Percentiles rank a stretch among this genome's conserved stretches.
phyloP scores from a whole-genome alignment of 2,797 vertebrate species.

The Taenioides sp. region DNA sequence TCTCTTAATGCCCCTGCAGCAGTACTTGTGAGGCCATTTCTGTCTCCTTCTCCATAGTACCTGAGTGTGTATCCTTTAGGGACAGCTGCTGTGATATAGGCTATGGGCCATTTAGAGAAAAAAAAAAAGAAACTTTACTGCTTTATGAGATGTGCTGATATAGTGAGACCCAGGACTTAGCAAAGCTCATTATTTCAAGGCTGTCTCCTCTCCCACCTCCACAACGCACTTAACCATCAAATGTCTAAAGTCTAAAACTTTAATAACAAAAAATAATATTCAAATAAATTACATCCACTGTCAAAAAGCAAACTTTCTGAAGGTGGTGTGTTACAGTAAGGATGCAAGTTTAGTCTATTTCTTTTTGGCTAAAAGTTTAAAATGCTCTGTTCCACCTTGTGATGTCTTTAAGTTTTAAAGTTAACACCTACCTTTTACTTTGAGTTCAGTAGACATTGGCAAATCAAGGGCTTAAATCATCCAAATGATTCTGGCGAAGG shows the following conservation, averaged over 20 bases:
- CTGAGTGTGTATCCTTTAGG: neutral
- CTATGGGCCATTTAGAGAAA: neutral
- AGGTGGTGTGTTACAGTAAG: too few species aligned
- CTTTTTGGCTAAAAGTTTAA: too few species aligned
- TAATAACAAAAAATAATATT: too few species aligned
- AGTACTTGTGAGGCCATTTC: neutral
- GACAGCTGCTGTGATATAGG: neutral
- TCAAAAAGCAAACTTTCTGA: too few species aligned
- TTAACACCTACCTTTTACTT: too few species aligned
- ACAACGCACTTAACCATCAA: neutral
- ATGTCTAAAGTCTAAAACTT: neutral
- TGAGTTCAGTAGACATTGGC: too few species aligned
- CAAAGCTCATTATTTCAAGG: neutral
- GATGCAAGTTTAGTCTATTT: too few species aligned
- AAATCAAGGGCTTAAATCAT: too few species aligned
- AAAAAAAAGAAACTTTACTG: neutral
- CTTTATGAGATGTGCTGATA: neutral
- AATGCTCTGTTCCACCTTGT: too few species aligned
- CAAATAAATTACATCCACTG: too few species aligned
- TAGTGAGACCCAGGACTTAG: neutral
- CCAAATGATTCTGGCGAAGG: too few species aligned
- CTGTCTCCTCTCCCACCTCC: neutral
- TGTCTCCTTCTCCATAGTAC: neutral
- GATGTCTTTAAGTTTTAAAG: too few species aligned
- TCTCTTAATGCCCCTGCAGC: neutral